Percentiles rank a stretch among this genome's conserved stretches.
Evolutionary conservation across 2,113 vertebrate genomes (phyloP).

Genomic region (Tauraco erythrolophus): DNA sequence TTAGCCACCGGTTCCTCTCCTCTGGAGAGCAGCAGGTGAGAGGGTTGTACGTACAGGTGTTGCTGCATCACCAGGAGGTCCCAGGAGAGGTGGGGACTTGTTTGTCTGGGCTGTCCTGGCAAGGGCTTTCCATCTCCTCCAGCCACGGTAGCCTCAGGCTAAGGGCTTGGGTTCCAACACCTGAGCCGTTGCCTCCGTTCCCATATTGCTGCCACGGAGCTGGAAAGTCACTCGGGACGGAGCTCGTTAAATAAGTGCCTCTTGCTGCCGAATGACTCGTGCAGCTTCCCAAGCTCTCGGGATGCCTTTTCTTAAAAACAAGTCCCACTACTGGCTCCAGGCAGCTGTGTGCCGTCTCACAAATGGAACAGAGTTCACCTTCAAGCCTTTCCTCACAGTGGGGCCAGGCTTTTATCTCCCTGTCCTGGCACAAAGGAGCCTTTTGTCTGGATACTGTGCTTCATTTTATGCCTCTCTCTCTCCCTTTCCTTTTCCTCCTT

Average conservation of each 20-base stretch:
- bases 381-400: neutral
- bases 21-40: conserved; percentile 45
- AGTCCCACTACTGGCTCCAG: neutral
- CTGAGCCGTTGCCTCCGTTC: neutral
- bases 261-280: neutral
- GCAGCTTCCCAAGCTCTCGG: neutral
- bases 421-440: neutral
- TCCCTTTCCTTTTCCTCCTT: neutral
- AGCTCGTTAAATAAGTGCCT: neutral
- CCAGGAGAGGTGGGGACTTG: neutral
- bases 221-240: neutral
- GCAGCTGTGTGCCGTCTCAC: accelerated
- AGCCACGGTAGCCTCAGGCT: accelerated
- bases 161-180: neutral
- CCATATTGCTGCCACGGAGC: accelerated
- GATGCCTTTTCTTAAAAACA: neutral
- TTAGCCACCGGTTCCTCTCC: neutral
- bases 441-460: neutral
- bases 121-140: neutral
- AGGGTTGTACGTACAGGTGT: neutral
- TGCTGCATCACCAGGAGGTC: neutral
- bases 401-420: neutral
- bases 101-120: neutral
- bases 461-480: neutral
- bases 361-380: neutral